Evolutionary conservation across 37 sponge, comb jelly and placozoan species (phyloP), one percentile per base, ranked within the genome.

Genomic region (Spongia lamella): DNA sequence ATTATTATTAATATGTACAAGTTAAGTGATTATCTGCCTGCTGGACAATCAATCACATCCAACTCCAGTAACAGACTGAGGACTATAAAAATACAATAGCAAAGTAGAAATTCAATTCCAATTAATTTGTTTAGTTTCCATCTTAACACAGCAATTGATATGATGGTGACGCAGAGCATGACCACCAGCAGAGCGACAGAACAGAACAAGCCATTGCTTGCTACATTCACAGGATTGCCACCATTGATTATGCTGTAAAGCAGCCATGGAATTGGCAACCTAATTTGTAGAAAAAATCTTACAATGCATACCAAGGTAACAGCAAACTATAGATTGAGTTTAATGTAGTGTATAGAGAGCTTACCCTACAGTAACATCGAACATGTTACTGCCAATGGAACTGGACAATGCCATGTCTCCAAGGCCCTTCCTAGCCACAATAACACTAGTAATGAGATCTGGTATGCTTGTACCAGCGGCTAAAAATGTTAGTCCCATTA

Each of bases 401-500:
- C 89, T 93, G 32, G 94, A 93, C 0, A 93, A 78, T 3, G 94
- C 94, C 94, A 93, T 93, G 53, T 93, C 90, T 33, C 94, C 94
- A 86, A 81, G 84, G 17, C 94, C 94, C 68, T 93, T 90, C 38
- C 94, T 68, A 27, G 90, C 94, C 0, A 89, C 94, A 39, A 93
- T 73, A 53, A 93, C 79, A 24, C 90, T 89, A 66, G 90, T 93
- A 29, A 93, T 63, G 6, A 81, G 81, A 86, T 93, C 94, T 52
- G 94, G 94, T 0, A 93, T 75, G 56, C 94, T 93, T 39, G 94
- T 93, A 53, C 94, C 94, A 2, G 81, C 64, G 36, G 94, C 94
- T 27, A 93, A 77, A 9, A 93, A 83, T 19, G 89, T 86, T 37
- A 93, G 76, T 26, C 94, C 94, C 94, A 93, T 93, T 2, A 76